Evolutionary conservation across 2,797 vertebrate species (phyloP).

Genomic region (Cheirogaleus major): DNA sequence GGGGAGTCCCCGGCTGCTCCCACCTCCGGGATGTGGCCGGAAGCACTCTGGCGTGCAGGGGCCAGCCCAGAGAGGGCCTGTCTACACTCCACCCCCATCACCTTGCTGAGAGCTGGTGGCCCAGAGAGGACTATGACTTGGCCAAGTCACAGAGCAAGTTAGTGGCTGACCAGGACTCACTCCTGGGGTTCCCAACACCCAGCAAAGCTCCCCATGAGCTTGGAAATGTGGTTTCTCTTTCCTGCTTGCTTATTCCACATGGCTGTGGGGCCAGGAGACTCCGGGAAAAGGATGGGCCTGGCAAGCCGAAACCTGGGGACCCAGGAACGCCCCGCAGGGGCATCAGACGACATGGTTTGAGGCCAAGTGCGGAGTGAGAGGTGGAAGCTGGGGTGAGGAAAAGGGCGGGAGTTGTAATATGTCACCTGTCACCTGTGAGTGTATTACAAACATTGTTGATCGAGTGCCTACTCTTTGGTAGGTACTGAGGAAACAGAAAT

Average conservation of each 20-base stretch:
- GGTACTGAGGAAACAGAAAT: neutral
- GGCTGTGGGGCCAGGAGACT: neutral
- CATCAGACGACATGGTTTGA: neutral
- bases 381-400: neutral
- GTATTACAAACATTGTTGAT: neutral
- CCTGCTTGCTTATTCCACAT: rapidly evolving
- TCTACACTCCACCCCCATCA: too few relatives aligned
- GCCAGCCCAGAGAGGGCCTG: neutral
- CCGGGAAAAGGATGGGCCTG: neutral
- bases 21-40: rapidly evolving
- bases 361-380: neutral
- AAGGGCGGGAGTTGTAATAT: neutral
- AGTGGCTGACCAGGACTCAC: neutral
- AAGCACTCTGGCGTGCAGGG: neutral
- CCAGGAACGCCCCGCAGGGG: neutral
- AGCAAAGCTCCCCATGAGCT: neutral
- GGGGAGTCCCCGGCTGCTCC: neutral
- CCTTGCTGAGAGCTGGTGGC: neutral
- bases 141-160: neutral
- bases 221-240: neutral
- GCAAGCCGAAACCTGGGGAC: neutral
- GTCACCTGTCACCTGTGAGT: neutral
- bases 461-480: neutral
- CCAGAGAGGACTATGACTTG: neutral
- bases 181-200: neutral